phyloP scores from a whole-genome alignment of 2,797 vertebrate genomes.

The Falco novaeseelandiae region DNA sequence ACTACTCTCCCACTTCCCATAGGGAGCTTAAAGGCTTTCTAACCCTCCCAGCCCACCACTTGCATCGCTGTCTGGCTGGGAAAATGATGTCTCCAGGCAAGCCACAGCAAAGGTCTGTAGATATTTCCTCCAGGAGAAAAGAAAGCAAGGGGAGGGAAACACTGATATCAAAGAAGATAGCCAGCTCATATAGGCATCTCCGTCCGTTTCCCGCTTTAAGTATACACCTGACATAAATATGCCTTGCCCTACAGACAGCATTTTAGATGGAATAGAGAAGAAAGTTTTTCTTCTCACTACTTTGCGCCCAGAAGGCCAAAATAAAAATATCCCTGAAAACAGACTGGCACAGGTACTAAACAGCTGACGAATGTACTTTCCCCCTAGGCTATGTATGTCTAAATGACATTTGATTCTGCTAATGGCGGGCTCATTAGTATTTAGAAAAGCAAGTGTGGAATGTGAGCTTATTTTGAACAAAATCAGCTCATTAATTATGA shows the following conservation, averaged over 20 bases:
- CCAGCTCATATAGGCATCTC: not conserved
- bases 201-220: not conserved
- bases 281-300: not conserved
- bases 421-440: not conserved
- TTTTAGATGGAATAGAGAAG: not conserved
- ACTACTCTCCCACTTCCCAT: not conserved
- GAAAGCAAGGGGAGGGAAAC: not conserved
- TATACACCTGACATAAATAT: not conserved
- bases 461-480: not conserved
- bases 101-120: not conserved
- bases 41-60: not conserved
- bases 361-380: constrained; percentile 4
- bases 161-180: not conserved
- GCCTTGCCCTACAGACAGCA: not conserved
- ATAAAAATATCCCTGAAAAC: not conserved
- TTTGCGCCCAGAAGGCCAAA: not conserved
- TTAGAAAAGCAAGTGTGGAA: constrained; percentile 2
- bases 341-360: not conserved
- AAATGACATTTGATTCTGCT: constrained; percentile 1
- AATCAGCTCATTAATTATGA: constrained; percentile 54
- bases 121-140: not conserved
- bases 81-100: not conserved
- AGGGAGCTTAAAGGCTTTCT: not conserved
- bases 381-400: not conserved
- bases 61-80: not conserved